Base-by-base conservation (phyloP, 2,113 vertebrate species). In the Lanius ludovicianus region DNA sequence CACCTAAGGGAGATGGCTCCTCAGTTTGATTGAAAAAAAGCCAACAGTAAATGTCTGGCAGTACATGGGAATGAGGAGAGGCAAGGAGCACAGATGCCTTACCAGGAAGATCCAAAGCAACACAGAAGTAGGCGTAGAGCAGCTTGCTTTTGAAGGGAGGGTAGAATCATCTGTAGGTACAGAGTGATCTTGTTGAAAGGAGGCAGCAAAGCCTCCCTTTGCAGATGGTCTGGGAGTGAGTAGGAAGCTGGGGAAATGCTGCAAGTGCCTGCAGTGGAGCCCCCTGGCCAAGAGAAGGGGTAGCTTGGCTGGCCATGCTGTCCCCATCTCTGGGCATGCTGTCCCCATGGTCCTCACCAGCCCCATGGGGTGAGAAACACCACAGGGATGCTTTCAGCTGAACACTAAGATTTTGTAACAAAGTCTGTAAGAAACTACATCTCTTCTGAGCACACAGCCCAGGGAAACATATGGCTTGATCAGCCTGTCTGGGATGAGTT, bases 391-490 rank as follows among this genome's bases (percentile, higher is more conserved):
- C 59, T 69, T 77, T 83, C 0, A 3, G 82, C 82, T 46, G 76
- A 28, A 6, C 0, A 1, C 23, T 28, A 11, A 30, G 63, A 9
- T 89, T 89, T 76, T 20, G 87, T 23, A 49, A 60, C 14, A 21
- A 59, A 3, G 8, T 53, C 82, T 19, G 4, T 53, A 53, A 90
- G 55, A 73, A 88, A 83, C 67, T 11, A 25, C 55, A 28, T 53
- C 5, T 11, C 69, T 91, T 87, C 82, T 94, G 74, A 93, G 84
- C 16, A 3, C 59, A 27, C 78, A 85, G 65, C 79, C 78, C 75
- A 56, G 76, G 79, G 75, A 81, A 88, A 89, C 96, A 96, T 95
- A 96, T 92, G 96, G 96, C 56, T 86, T 62, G 88, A 86, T 90
- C 92, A 89, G 93, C 55, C 94, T 88, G 89, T 57, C 95, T 94